phyloP scores from a whole-genome alignment of 1,140 invertebrate species.

The Bombus vancouverensis region DNA sequence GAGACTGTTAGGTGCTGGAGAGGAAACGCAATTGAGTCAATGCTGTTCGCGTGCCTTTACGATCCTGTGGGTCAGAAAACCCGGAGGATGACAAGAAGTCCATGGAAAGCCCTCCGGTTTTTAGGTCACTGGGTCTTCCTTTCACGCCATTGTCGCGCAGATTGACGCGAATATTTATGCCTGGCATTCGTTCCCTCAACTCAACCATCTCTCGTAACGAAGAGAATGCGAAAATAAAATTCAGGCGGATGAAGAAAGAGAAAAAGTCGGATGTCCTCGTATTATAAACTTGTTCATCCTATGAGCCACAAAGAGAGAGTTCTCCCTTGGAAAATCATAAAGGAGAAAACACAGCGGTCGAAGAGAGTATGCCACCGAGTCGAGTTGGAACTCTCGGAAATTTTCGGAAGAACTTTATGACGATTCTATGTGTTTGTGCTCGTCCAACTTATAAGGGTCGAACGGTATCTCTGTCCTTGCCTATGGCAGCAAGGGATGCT shows the following conservation, averaged over 20 bases:
- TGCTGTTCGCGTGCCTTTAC: constrained; percentile 8
- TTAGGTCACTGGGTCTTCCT: constrained; percentile 52
- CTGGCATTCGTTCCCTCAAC: background rate
- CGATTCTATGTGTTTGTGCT: background rate
- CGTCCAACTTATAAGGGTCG: background rate
- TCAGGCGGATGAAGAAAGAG: background rate
- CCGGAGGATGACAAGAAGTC: background rate
- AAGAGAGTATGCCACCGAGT: background rate
- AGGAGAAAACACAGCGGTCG: constrained; percentile 28
- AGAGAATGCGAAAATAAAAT: background rate
- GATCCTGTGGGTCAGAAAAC: background rate
- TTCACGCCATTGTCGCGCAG: background rate
- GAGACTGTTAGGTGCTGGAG: no score
- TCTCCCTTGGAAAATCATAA: constrained; percentile 12
- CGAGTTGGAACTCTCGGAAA: background rate
- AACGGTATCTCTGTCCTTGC: background rate
- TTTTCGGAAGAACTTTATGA: constrained; percentile 53
- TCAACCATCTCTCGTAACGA: background rate
- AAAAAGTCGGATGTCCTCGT: background rate
- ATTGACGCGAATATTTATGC: constrained; percentile 39
- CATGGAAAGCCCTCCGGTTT: constrained; percentile 10
- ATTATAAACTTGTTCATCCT: constrained; percentile 24
- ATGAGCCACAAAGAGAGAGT: background rate
- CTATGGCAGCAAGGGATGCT: background rate
- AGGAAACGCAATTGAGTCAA: constrained; percentile 36